Evolutionary conservation across 2,797 vertebrate genomes (phyloP).

Genomic region (Anisognathus igniventris): DNA sequence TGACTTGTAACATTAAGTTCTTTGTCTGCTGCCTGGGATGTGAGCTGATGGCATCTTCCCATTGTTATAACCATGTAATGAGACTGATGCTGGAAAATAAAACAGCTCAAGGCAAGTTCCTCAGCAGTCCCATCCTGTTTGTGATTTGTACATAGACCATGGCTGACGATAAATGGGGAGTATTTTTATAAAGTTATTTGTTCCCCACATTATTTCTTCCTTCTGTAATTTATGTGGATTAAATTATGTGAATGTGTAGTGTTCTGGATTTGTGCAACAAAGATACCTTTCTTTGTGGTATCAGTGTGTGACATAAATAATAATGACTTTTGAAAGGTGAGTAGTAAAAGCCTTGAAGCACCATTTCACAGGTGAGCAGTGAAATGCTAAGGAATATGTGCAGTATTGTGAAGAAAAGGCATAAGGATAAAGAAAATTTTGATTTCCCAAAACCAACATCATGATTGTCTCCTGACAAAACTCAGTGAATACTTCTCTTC

Average conservation of each 20-base stretch:
- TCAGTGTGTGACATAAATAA: not conserved
- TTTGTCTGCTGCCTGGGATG: not conserved
- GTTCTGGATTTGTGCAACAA: not conserved
- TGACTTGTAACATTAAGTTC: not conserved
- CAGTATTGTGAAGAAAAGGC: not conserved
- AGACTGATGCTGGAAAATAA: not conserved
- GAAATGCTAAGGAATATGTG: not conserved
- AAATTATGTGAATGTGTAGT: not conserved
- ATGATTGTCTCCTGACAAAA: not conserved
- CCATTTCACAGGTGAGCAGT: not conserved
- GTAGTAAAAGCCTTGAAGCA: not conserved
- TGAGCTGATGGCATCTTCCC: not conserved
- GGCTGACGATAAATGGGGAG: not conserved
- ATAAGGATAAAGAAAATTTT: not conserved
- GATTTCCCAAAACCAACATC: not conserved
- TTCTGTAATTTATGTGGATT: not conserved
- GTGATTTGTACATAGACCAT: too few relatives aligned
- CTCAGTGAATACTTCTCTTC: not conserved
- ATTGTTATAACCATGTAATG: not conserved
- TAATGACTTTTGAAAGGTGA: not conserved
- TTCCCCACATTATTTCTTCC: not conserved
- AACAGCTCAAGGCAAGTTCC: not conserved
- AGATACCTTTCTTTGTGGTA: not conserved
- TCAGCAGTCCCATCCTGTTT: fast-evolving
- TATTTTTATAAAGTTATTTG: not conserved